Percentiles rank a stretch among this genome's conserved stretches.
phyloP scores from a whole-genome alignment of 2,797 vertebrate species.

The Oreonectes daqikongensis region DNA sequence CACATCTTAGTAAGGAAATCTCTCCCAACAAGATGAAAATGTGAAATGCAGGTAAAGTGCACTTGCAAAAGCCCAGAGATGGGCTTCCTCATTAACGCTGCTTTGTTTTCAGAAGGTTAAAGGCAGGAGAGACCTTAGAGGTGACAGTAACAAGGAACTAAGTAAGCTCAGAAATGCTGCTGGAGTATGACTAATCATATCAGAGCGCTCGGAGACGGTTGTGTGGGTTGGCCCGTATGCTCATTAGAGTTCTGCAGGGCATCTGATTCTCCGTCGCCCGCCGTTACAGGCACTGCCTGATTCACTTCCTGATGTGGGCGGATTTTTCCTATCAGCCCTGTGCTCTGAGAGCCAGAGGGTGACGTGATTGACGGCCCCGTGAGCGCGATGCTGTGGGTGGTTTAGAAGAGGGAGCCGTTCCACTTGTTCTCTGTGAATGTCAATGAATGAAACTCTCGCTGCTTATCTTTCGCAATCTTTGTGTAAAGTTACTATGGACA shows the following conservation, averaged over 20 bases:
- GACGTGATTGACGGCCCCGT: slow-evolving; percentile 48
- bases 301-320: slow-evolving; percentile 61
- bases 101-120: slow-evolving; percentile 56
- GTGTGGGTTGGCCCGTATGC: slow-evolving; percentile 44
- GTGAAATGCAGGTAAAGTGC: slow-evolving; percentile 39
- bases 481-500: slow-evolving; percentile 27
- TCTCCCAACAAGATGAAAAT: slow-evolving; percentile 27
- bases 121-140: slow-evolving; percentile 43
- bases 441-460: slow-evolving; percentile 52
- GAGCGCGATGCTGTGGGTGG: slow-evolving; percentile 51
- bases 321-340: slow-evolving; percentile 46
- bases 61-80: slow-evolving; percentile 23
- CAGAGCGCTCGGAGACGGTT: slow-evolving; percentile 39
- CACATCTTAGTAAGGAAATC: background rate
- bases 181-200: slow-evolving; percentile 59
- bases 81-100: slow-evolving; percentile 47
- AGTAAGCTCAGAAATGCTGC: slow-evolving; percentile 45
- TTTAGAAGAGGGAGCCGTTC: slow-evolving; percentile 46
- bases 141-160: slow-evolving; percentile 49
- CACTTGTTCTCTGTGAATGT: slow-evolving; percentile 41
- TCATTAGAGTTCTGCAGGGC: slow-evolving; percentile 56
- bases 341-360: slow-evolving; percentile 44
- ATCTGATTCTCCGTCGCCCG: slow-evolving; percentile 55
- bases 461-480: slow-evolving; percentile 35
- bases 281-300: slow-evolving; percentile 42